Percentiles rank a stretch among this genome's conserved stretches.
Evolutionary conservation across 2,113 vertebrate species (phyloP).

Genomic region (Columbina picui): DNA sequence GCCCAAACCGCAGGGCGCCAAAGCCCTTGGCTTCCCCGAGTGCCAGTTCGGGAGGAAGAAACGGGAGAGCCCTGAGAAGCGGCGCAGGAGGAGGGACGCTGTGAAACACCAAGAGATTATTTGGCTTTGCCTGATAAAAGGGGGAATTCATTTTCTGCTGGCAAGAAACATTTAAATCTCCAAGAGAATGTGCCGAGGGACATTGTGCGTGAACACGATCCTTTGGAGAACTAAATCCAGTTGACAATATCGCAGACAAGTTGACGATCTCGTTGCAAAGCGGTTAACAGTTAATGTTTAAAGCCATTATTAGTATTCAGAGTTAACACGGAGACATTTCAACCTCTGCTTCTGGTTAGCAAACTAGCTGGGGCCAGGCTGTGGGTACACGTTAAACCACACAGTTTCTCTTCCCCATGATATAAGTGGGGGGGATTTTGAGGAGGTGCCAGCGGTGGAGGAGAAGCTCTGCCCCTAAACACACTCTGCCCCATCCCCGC

Average conservation of each 20-base stretch:
- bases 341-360: background rate
- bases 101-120: conserved; percentile 17
- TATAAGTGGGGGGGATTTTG: background rate
- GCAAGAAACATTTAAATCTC: conserved; percentile 50
- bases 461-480: background rate
- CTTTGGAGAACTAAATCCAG: background rate
- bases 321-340: background rate
- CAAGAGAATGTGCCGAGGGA: conserved; percentile 46
- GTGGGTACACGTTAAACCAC: background rate
- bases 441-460: fast-evolving
- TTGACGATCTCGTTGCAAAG: background rate
- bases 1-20: conserved; percentile 9
- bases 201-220: conserved; percentile 14
- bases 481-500: fast-evolving
- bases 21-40: background rate
- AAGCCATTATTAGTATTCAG: background rate
- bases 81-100: background rate
- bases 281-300: background rate
- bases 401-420: background rate
- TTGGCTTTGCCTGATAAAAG: conserved; percentile 38
- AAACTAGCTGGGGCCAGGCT: background rate
- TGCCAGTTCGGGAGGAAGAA: conserved; percentile 33
- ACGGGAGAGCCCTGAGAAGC: conserved; percentile 50
- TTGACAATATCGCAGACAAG: background rate
- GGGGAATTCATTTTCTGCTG: conserved; percentile 58